Base-by-base conservation (phyloP, 1,140 invertebrate species). In the Helicoverpa armigera region DNA sequence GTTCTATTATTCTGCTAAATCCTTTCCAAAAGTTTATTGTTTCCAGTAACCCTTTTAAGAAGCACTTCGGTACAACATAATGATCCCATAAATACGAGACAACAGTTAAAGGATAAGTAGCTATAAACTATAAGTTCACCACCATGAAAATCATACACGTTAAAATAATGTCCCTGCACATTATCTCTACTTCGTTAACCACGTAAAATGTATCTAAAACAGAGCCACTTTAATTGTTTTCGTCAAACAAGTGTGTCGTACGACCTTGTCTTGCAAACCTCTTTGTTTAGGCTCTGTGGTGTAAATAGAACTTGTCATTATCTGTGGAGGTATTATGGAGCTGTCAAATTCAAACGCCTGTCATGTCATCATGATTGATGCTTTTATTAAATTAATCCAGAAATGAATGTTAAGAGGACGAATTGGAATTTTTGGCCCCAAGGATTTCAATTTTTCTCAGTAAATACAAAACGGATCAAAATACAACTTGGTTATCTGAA, bases 141-240 rank as follows among this genome's bases (percentile, higher is more conserved):
- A 51, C 67, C 67, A 18, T 70, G 67, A 50, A 70, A 70, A 18
- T 14, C 67, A 53, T 53, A 29, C 0, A 70, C 48, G 51, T 70
- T 23, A 16, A 69, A 69, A 69, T 51, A 9, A 48, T 69, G 31
- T 18, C 35, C n/a, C 9, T 53, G n/a, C 58, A 3, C 48, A 50
- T 53, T 50, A 50, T 50, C 43, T 70, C 16, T 70, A 50, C 10
- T 50, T 70, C 67, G 69, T 72, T 72, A 72, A 54, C 16, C 11
- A 61, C 23, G 58, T 31, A 61, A 29, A 70, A 31, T 51, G 50
- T 70, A 53, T 54, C 50, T 72, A 50, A 72, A 18, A 50, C 48
- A 72, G 50, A 72, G 18, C 1, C 48, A 72, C 50, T 53, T 29
- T 53, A 29, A 18, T 51, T 54, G 23, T 72, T 51, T 70, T 50